Percentiles rank a stretch among this genome's conserved stretches.
phyloP scores from a whole-genome alignment of 2,888 invertebrate species.

The Achlya flavicornis region DNA sequence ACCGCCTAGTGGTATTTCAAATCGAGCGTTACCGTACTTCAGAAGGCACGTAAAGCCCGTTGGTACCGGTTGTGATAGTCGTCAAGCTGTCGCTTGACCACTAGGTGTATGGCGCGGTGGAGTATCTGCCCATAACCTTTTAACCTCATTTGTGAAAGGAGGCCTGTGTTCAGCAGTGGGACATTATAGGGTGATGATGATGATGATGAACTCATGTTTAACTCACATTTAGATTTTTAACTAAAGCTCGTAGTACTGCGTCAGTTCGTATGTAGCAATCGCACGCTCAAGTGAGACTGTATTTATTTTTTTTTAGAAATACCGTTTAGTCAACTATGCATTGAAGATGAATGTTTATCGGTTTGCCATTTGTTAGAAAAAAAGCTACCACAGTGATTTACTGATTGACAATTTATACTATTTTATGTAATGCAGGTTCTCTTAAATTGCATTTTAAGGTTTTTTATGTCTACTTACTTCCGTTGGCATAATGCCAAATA shows the following conservation, averaged over 20 bases:
- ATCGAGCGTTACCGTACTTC: too few species aligned
- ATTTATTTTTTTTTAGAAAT: constrained; percentile 62
- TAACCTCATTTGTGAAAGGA: too few species aligned
- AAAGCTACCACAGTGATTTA: constrained; percentile 54
- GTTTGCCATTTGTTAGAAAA: constrained; percentile 55
- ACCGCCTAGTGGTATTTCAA: too few species aligned
- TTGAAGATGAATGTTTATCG: constrained; percentile 70
- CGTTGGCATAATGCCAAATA: constrained; percentile 33
- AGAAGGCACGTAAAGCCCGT: too few species aligned
- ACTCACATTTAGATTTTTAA: constrained; percentile 14
- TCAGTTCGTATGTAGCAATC: constrained; percentile 46
- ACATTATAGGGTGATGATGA: too few species aligned
- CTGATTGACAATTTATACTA: constrained; percentile 32
- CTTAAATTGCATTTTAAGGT: constrained; percentile 2
- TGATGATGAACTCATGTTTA: background rate
- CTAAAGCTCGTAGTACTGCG: constrained; percentile 23
- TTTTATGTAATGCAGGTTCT: background rate
- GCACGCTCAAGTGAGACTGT: constrained; percentile 59
- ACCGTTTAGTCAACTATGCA: constrained; percentile 68
- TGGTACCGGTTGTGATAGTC: too few species aligned
- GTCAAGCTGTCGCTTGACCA: too few species aligned
- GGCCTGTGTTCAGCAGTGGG: too few species aligned
- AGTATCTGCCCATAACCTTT: too few species aligned
- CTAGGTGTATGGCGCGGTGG: too few species aligned
- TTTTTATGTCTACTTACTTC: constrained; percentile 26